phyloP scores from a whole-genome alignment of 2,888 invertebrate genomes.

The Heliconius erato region DNA sequence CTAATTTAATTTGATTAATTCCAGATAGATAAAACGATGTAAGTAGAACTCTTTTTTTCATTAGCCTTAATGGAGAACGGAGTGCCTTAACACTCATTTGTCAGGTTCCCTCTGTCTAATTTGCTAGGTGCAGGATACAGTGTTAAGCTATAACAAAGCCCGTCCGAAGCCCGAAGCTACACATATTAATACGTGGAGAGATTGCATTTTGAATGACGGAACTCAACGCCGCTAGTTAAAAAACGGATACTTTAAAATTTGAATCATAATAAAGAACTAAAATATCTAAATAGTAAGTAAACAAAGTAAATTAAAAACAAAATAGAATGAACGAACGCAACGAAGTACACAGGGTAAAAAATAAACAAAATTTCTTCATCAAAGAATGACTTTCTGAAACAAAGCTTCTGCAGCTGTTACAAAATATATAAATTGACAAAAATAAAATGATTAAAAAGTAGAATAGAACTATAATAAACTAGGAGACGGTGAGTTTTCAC shows the following conservation, averaged over 20 bases:
- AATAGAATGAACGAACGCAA: neutral
- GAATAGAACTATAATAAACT: slow-evolving; percentile 16
- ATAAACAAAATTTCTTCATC: slow-evolving; percentile 14
- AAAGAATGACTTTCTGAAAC: slow-evolving; percentile 27
- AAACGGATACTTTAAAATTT: neutral
- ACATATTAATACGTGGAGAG: too few relatives aligned
- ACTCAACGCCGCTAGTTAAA: too few relatives aligned
- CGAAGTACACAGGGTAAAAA: neutral
- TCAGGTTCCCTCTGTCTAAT: too few relatives aligned
- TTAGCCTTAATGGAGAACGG: too few relatives aligned
- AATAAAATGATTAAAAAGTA: slow-evolving; percentile 28
- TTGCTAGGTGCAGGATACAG: too few relatives aligned
- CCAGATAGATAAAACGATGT: too few relatives aligned
- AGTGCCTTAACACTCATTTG: too few relatives aligned
- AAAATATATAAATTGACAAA: slow-evolving; percentile 9
- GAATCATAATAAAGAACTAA: neutral
- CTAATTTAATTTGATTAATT: too few relatives aligned
- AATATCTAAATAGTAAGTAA: neutral
- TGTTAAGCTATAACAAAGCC: too few relatives aligned
- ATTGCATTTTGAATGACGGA: too few relatives aligned
- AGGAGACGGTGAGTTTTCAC: slow-evolving; percentile 24
- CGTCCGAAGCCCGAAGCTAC: too few relatives aligned
- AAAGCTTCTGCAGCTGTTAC: slow-evolving; percentile 23
- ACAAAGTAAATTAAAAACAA: neutral
- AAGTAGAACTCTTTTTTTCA: too few relatives aligned